A percentile compares a stretch with the other conserved stretches of the same genome.
Conservation (phyloP, 2,797 vertebrate genomes). For the Mastacembelus armatus region DNA sequence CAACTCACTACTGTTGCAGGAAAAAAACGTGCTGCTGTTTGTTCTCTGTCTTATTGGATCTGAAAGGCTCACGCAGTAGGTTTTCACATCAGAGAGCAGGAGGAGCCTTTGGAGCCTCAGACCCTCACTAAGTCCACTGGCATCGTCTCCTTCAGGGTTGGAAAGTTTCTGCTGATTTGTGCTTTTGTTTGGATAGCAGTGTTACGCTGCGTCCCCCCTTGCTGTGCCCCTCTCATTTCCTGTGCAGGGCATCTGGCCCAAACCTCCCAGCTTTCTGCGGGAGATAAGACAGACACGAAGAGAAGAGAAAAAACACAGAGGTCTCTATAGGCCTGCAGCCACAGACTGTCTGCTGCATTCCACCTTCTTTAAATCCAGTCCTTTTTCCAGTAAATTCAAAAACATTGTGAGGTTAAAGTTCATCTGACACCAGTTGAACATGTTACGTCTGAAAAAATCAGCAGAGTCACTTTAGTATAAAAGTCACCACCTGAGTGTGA, state of each 20-base stretch:
- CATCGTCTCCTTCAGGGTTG: slow-evolving; percentile 7
- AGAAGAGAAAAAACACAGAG: slow-evolving; percentile 3
- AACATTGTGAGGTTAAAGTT: too few species aligned
- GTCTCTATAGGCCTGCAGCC: too few species aligned
- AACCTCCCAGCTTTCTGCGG: slow-evolving; percentile 55
- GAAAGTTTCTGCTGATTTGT: slow-evolving; percentile 47
- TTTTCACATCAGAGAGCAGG: not conserved
- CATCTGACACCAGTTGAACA: too few species aligned
- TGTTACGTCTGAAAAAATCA: too few species aligned
- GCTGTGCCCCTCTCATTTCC: slow-evolving; percentile 58
- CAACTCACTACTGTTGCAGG: slow-evolving; percentile 19
- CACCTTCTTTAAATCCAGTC: too few species aligned
- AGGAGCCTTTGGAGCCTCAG: slow-evolving; percentile 4
- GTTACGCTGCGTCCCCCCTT: slow-evolving; percentile 32
- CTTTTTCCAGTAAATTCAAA: too few species aligned
- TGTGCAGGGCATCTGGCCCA: slow-evolving; percentile 37
- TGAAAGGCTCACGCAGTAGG: not conserved
- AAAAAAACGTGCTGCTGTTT: not conserved
- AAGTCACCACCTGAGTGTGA: too few species aligned
- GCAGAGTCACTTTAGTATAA: too few species aligned
- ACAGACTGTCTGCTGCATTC: too few species aligned
- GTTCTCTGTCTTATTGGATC: not conserved
- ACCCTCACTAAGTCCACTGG: not conserved
- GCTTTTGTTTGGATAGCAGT: slow-evolving; percentile 53
- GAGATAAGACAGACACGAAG: slow-evolving; percentile 51